A percentile compares a stretch with the other conserved stretches of the same genome.
Conservation (phyloP, 92 coral and sea anemone species). For the Parazoanthus swiftii region DNA sequence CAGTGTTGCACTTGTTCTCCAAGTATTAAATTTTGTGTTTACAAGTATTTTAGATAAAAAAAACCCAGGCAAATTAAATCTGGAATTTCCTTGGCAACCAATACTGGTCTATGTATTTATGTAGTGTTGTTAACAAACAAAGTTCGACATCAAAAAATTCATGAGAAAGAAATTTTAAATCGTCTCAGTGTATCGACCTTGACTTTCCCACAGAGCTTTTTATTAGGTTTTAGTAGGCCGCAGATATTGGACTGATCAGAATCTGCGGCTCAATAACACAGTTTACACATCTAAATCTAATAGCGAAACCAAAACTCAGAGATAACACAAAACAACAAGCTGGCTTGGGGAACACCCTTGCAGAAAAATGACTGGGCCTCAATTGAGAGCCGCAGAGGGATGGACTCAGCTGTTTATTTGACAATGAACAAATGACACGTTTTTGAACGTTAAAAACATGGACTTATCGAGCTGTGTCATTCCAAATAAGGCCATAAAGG, state of each 20-base stretch:
- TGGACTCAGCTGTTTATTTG: background rate
- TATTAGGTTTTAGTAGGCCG: background rate
- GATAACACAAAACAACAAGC: background rate
- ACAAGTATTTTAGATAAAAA: too few species aligned
- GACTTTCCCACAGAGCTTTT: background rate
- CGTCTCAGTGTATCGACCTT: background rate
- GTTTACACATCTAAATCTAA: background rate
- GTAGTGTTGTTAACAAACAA: too few species aligned
- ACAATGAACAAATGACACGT: background rate
- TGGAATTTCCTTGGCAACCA: too few species aligned
- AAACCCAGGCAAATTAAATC: too few species aligned
- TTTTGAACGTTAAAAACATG: background rate
- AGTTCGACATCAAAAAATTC: too few species aligned
- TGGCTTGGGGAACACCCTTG: background rate
- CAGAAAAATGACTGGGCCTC: too few species aligned
- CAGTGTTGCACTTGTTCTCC: background rate
- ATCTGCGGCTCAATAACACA: background rate
- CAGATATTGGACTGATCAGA: background rate
- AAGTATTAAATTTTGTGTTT: background rate
- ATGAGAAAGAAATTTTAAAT: too few species aligned
- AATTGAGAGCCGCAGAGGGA: too few species aligned
- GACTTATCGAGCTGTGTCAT: background rate
- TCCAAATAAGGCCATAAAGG: background rate
- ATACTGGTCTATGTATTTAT: too few species aligned
- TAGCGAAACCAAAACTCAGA: background rate